Base-by-base conservation (phyloP, 2,797 vertebrate genomes). In the Uromys caudimaculatus region DNA sequence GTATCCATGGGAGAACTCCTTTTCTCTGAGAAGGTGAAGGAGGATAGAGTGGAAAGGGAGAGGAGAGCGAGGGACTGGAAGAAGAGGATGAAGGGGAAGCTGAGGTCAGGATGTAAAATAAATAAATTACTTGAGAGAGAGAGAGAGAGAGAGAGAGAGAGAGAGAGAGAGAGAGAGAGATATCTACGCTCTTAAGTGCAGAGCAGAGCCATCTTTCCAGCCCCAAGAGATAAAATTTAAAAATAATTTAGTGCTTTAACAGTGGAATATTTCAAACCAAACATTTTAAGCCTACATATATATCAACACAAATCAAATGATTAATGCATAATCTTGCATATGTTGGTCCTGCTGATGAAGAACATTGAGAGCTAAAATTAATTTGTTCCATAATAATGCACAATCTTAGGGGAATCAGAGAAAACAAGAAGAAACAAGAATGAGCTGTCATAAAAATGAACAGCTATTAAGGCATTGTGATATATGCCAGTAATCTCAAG, bases 281-380 rank as follows among this genome's bases (percentile, higher is more conserved):
- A 13, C n/a, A 6, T 88, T 47, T 88, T 89, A 71, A 93, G 27
- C 41, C 69, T 94, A 75, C 3, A 93, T 85, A 78, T 11, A 79
- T 47, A 85, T 32, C 88, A 90, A 54, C 7, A 21, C 50, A 92
- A 5, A 81, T 54, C 11, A 67, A 90, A 78, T 92, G 2, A 83
- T 38, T 95, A 89, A 60, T 56, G 64, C 2, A 12, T 83, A 84
- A 62, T 62, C 13, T 78, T 92, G 95, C 56, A 90, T 86, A 93
- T 56, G 4, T 27, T 92, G 93, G 84, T 41, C 64, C 62, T 58
- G 95, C 32, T 84, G 79, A 81, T 24, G 56, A 3, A 92, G 11
- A 27, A 85, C 32, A 29, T 27, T 44, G 41, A 78, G 29, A 56
- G 56, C 47, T 6, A 93, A 90, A 93, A 77, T 17, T 12, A 58